phyloP scores from a whole-genome alignment of 2,888 invertebrate species.

The Ochlodes sylvanus region DNA sequence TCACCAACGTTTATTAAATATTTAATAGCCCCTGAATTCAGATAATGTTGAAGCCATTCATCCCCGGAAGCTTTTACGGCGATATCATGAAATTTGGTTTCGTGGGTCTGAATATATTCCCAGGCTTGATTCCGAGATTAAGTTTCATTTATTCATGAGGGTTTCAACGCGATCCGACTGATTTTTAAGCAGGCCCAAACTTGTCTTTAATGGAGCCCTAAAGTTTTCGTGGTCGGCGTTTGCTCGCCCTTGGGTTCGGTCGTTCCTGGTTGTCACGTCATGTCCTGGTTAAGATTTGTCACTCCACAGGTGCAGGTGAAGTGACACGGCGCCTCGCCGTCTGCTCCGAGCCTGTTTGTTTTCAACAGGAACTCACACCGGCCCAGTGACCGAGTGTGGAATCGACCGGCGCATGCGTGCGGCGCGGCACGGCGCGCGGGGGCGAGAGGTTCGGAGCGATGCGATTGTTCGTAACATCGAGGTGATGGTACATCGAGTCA shows the following conservation, averaged over 20 bases:
- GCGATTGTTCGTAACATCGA: slow-evolving; percentile 32
- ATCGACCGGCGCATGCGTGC: slow-evolving; percentile 82
- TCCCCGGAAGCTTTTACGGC: background rate
- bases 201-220: background rate
- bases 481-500: slow-evolving; percentile 3
- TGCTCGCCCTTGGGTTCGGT: background rate
- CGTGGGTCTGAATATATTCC: background rate
- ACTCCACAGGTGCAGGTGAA: slow-evolving; percentile 69
- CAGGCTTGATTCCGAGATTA: background rate
- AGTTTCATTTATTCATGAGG: slow-evolving; percentile 1
- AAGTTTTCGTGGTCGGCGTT: background rate
- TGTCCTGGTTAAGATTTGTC: slow-evolving; percentile 30
- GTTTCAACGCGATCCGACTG: slow-evolving; percentile 2
- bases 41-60: background rate
- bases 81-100: background rate
- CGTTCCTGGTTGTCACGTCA: slow-evolving; percentile 7
- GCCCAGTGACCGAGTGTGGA: slow-evolving; percentile 81
- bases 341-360: slow-evolving; percentile 79
- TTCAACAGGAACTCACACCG: slow-evolving; percentile 68
- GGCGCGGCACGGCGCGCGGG: slow-evolving; percentile 16
- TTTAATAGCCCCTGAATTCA: no score
- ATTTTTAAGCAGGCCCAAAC: slow-evolving; percentile 2
- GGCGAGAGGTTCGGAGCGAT: slow-evolving; percentile 37
- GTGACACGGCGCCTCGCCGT: slow-evolving; percentile 76
- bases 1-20: no score